Evolutionary conservation across 2,888 invertebrate species (phyloP).

Genomic region (Hypomecis punctinalis): DNA sequence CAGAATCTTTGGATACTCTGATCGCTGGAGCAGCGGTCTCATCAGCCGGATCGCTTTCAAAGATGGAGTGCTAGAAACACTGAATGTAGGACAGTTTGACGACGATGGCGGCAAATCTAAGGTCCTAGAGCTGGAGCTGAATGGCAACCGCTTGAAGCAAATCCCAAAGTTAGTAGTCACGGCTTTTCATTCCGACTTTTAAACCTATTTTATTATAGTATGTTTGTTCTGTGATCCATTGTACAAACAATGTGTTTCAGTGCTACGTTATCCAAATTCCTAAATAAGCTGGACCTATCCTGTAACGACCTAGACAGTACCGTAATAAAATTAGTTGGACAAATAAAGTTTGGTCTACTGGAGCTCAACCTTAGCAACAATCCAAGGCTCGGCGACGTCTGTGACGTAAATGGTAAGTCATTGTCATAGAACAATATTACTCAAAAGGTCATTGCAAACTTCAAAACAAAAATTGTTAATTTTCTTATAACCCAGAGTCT

Average conservation of each 20-base stretch:
- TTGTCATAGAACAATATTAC: too few relatives aligned
- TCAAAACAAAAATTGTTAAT: too few relatives aligned
- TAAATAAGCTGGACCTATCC: conserved; percentile 6
- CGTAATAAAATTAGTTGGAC: background rate
- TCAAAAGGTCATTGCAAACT: too few relatives aligned
- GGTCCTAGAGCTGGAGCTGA: background rate
- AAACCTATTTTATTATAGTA: too few relatives aligned
- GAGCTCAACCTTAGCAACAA: background rate
- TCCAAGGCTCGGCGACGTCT: conserved; percentile 4
- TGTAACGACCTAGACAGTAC: conserved; percentile 1
- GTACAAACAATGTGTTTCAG: background rate
- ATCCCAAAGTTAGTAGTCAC: background rate
- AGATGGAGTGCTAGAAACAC: background rate
- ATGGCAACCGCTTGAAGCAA: background rate
- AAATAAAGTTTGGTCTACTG: background rate
- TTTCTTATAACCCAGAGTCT: too few relatives aligned
- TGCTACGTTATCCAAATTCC: background rate
- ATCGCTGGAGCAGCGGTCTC: too few relatives aligned
- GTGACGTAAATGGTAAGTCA: conserved; percentile 4
- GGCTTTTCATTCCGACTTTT: too few relatives aligned
- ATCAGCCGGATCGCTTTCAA: background rate
- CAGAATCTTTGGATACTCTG: background rate
- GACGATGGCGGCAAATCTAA: too few relatives aligned
- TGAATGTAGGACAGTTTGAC: background rate
- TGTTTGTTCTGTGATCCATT: too few relatives aligned